Evolutionary conservation across 2,797 vertebrate genomes (phyloP), one percentile per base, ranked within the genome.

Genomic region (Parauchenoglanis ngamensis): DNA sequence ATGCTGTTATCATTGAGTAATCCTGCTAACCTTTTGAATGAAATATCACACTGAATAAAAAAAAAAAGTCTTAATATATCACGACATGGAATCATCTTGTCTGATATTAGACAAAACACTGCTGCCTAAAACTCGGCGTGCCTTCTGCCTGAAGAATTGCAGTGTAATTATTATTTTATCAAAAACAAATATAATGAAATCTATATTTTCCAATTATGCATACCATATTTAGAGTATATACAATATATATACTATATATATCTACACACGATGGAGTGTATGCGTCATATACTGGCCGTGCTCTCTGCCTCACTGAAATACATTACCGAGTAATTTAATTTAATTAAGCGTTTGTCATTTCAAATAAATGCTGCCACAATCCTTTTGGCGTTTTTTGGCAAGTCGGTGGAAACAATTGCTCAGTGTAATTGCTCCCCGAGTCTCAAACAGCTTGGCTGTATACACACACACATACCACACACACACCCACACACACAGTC

Each of bases 31-130:
- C 85, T 87, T 87, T 79, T 35, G 46, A 54, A 28, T 73, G 63
- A 87, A 90, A 88, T 90, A 86, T 52, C 63, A 70, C 52, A 86
- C 17, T 80, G 76, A 65, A 84, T 52, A 59, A 75, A 68, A 72
- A 85, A 10, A 59, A 85, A 70, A 10, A 28, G 57, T 78, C 67
- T 80, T 82, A 73, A 81, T 61, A 35, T 49, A 56, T 75, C 78
- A 82, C 40, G 17, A 72, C 35, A 70, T 15, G 46, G 61, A 49
- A 31, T 44, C 3, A 44, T 35, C 61, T 23, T 35, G 83, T 75
- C 54, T 52, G 84, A 57, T 31, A 44, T 35, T 19, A 40, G 23
- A 59, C 10, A 63, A 11, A 49, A 54, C 28, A 11, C 25, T 7
- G 44, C 44, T 25, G 44, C 72, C 46, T 11, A 73, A 73, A 73